Evolutionary conservation across 2,888 invertebrate genomes (phyloP).

Genomic region (Atethmia centrago): DNA sequence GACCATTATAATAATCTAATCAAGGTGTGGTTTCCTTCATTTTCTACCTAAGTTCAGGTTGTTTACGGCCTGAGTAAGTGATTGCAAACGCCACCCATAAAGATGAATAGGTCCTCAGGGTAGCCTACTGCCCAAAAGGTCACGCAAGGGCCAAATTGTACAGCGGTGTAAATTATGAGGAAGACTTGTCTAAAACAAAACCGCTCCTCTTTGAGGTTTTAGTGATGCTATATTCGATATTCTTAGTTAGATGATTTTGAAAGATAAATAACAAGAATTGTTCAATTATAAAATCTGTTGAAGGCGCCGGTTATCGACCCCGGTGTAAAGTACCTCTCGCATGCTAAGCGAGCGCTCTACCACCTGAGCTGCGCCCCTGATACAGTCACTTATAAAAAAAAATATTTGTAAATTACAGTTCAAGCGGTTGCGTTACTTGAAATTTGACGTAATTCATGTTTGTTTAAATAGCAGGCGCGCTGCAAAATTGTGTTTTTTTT

Average conservation of each 20-base stretch:
- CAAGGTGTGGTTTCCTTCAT: slow-evolving; percentile 21
- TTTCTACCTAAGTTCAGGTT: slow-evolving; percentile 25
- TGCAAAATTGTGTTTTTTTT: not conserved
- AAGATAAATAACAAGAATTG: slow-evolving; percentile 54
- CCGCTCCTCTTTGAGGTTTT: not conserved
- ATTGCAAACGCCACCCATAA: slow-evolving; percentile 47
- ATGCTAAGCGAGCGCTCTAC: slow-evolving; percentile 88
- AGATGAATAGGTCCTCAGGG: slow-evolving; percentile 44
- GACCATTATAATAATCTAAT: slow-evolving; percentile 23
- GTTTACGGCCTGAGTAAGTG: slow-evolving; percentile 43
- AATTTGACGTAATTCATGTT: not conserved
- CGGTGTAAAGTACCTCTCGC: slow-evolving; percentile 90
- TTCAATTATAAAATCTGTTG: slow-evolving; percentile 11
- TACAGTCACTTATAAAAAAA: not conserved
- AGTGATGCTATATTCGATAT: not conserved
- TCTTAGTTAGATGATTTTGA: not conserved
- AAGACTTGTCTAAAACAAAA: slow-evolving; percentile 13
- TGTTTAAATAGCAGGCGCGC: not conserved
- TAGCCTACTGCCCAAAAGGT: slow-evolving; percentile 29
- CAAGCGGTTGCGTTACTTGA: too few species aligned
- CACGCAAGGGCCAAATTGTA: slow-evolving; percentile 20
- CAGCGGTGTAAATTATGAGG: slow-evolving; percentile 30
- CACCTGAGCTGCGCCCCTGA: slow-evolving; percentile 81
- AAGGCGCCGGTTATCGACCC: slow-evolving; percentile 86
- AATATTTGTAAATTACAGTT: not conserved